phyloP scores from a whole-genome alignment of 2,797 vertebrate species.

The Valencia hispanica region DNA sequence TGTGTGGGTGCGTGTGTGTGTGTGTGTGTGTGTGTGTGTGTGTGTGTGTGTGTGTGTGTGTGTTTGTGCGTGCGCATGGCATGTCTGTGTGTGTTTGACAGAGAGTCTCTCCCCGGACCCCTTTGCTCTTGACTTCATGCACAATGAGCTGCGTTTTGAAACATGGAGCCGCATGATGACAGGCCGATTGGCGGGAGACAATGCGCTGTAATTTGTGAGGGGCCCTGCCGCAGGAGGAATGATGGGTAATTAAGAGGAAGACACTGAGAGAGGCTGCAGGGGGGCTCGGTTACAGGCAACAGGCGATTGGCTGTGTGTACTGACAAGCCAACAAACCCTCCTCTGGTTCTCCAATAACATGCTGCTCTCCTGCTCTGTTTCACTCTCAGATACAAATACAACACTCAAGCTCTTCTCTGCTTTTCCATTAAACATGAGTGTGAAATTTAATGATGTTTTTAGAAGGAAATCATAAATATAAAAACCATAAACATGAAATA shows the following conservation, averaged over 20 bases:
- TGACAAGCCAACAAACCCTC: constrained; percentile 66
- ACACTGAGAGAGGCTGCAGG: constrained; percentile 71
- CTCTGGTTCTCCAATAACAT: constrained; percentile 54
- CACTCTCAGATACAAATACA: constrained; percentile 26
- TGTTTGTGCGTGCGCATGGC: constrained; percentile 28
- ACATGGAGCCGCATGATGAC: constrained; percentile 82
- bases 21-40: constrained; percentile 30
- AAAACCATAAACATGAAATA: background rate
- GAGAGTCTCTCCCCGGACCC: constrained; percentile 33
- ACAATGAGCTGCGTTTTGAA: constrained; percentile 76
- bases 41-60: constrained; percentile 23
- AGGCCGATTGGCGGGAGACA: constrained; percentile 82
- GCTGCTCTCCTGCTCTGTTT: constrained; percentile 37
- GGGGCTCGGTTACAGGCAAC: constrained; percentile 78
- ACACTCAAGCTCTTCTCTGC: background rate
- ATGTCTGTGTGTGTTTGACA: constrained; percentile 19
- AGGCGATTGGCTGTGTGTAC: constrained; percentile 74
- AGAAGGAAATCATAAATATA: background rate
- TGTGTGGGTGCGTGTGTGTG: constrained; percentile 15
- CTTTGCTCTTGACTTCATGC: constrained; percentile 51
- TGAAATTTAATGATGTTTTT: background rate
- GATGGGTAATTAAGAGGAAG: constrained; percentile 86
- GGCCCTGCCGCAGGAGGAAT: constrained; percentile 78
- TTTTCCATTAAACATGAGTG: background rate
- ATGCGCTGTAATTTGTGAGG: constrained; percentile 86